Evolutionary conservation across 1,140 invertebrate genomes (phyloP).

Genomic region (Cephus cinctus): DNA sequence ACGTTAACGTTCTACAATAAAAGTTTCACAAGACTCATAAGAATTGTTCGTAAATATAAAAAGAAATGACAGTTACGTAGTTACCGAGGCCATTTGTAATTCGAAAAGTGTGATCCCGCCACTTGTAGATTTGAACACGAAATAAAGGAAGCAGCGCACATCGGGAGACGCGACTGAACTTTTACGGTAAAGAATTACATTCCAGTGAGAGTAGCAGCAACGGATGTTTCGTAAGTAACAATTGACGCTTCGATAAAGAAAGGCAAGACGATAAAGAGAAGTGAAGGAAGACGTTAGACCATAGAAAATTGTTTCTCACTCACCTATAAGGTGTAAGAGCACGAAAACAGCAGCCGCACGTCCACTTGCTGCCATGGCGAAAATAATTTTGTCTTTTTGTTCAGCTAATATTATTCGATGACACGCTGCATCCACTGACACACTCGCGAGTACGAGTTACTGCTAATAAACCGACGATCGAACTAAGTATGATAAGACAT

Average conservation of each 20-base stretch:
- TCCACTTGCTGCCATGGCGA: slow-evolving; percentile 40
- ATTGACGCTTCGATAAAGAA: no score
- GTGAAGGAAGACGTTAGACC: slow-evolving; percentile 7
- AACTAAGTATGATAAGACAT: slow-evolving; percentile 26
- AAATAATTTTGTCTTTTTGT: slow-evolving; percentile 14
- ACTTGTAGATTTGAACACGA: no score
- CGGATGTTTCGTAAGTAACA: no score
- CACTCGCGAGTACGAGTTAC: slow-evolving; percentile 15
- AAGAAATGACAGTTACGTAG: background rate
- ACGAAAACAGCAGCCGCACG: slow-evolving; percentile 28
- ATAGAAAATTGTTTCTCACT: slow-evolving; percentile 21
- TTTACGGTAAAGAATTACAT: background rate
- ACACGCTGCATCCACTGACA: slow-evolving; percentile 26
- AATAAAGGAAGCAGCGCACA: background rate
- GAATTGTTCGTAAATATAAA: background rate
- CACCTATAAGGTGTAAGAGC: slow-evolving; percentile 40
- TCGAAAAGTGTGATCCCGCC: background rate
- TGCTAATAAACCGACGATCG: background rate
- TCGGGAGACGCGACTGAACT: background rate
- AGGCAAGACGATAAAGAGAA: slow-evolving; percentile 6
- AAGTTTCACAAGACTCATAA: no score
- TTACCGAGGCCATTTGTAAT: background rate
- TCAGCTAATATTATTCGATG: no score
- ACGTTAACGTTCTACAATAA: no score
- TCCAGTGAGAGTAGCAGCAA: background rate